Evolutionary conservation across 2,888 invertebrate species (phyloP), one percentile per base, ranked within the genome.

Genomic region (Mongoloraphidia duomilia): DNA sequence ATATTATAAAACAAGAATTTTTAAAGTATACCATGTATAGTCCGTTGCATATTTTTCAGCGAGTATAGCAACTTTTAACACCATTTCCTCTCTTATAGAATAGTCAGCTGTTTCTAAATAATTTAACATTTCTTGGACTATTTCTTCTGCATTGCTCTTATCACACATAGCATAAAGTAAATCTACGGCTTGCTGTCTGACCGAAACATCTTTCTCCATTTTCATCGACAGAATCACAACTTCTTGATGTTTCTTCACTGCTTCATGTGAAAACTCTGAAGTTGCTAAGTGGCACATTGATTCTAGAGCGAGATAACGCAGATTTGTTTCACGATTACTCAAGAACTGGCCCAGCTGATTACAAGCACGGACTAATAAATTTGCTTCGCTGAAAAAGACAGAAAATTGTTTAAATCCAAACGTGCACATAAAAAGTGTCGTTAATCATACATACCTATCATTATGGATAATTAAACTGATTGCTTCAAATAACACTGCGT

Each of bases 41-140:
- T 99, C 98, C 44, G 95, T 93, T 13, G 98, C 97, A 71, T 99
- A 98, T 70, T 97, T 98, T 70, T 99, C 98, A 43, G 98, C 94
- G 55, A 98, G 72, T 63, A 99, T 99, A 47, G 98, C 98, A 54
- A 98, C 97, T 73, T 98, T 99, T 45, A 99, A 73, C 38, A 99
- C 98, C 98, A 99, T 98, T 73, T 99, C 98, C 72, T 99, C 98
- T 57, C 98, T 79, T 60, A 99, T 99, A 33, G 97, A 97, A 71
- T 98, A 98, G 71, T 99, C 98, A 49, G 98, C 98, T 26, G 96
- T 95, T 74, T 98, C 98, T 58, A 99, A 74, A 67, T 98, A 99
- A 65, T 93, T 90, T 58, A 98, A 74, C 98, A 99, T 99, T 72
- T 99, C 98, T 65, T 94, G 93, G 8, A 99, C 98, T 65, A 98